Percentiles rank a stretch among this genome's conserved stretches.
These are phyloP conservation scores for Scomberomorus guttatus DNA, from an alignment of 2,797 vertebrate species.

Conservation along the genomic window DNA sequence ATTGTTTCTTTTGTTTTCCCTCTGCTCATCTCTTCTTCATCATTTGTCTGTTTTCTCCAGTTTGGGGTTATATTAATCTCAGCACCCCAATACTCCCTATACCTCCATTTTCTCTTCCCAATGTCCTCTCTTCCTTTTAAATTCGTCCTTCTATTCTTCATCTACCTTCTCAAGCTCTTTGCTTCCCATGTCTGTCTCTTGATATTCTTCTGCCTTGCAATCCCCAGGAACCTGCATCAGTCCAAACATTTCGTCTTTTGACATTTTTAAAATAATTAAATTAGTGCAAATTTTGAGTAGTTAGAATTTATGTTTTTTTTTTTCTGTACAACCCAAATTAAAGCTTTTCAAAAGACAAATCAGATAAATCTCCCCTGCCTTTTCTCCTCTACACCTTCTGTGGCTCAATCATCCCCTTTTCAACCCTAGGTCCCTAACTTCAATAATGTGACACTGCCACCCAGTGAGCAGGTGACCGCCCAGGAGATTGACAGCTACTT, in stretches of 20 bases:
- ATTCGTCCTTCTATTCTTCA: not conserved
- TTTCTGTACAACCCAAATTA: not conserved
- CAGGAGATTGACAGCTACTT: conserved; percentile 94
- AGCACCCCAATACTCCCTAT: too few species aligned
- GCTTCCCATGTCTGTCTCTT: conserved; percentile 2
- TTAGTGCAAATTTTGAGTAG: not conserved
- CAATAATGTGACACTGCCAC: conserved; percentile 89
- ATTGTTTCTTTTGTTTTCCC: conserved; percentile 16
- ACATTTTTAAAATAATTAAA: not conserved
- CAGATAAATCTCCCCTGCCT: not conserved
- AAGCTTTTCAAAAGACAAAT: not conserved
- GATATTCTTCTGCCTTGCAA: not conserved
- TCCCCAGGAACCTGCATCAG: not conserved
- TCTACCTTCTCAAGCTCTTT: too few species aligned
- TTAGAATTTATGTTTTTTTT: not conserved
- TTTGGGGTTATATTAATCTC: not conserved
- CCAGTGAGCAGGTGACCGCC: conserved; percentile 88
- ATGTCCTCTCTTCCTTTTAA: not conserved
- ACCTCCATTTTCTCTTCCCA: not conserved
- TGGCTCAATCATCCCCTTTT: not conserved
- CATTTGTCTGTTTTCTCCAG: not conserved
- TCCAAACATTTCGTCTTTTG: conserved; percentile 10
- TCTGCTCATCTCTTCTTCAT: not conserved
- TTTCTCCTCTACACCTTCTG: not conserved
- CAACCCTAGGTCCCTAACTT: conserved; percentile 89